These are phyloP conservation scores for Ptilorrhoa leucosticta DNA, from an alignment of 2,113 vertebrate species.

Conservation along the genomic window DNA sequence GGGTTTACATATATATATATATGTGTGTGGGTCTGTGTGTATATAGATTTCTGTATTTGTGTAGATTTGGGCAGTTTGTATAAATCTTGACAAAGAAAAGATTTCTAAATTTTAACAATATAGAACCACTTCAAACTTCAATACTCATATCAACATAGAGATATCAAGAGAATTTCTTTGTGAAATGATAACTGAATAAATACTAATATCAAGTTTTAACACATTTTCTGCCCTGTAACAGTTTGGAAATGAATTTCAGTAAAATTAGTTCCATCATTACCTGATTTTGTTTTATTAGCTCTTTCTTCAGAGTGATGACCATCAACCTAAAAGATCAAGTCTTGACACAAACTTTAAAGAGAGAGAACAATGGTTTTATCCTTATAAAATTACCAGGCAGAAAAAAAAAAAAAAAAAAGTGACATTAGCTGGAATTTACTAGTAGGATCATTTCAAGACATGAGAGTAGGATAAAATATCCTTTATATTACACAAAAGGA, in stretches of 20 bases:
- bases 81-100: neutral
- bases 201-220: neutral
- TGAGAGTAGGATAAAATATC: neutral
- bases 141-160: neutral
- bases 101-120: neutral
- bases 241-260: neutral
- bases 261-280: fast-evolving
- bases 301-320: neutral
- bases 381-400: neutral
- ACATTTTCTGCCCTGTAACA: neutral
- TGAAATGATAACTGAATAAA: neutral
- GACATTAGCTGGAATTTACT: neutral
- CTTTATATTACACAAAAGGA: neutral
- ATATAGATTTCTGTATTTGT: neutral
- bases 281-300: neutral
- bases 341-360: neutral
- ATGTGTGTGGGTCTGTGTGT: neutral
- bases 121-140: neutral
- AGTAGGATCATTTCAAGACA: neutral
- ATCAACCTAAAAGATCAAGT: neutral
- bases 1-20: neutral
- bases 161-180: neutral
- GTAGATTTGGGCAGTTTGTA: neutral
- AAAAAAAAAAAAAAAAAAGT: neutral
- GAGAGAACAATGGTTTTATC: neutral